Base-by-base conservation (phyloP, 2,888 invertebrate genomes). In the Acleris laterana region DNA sequence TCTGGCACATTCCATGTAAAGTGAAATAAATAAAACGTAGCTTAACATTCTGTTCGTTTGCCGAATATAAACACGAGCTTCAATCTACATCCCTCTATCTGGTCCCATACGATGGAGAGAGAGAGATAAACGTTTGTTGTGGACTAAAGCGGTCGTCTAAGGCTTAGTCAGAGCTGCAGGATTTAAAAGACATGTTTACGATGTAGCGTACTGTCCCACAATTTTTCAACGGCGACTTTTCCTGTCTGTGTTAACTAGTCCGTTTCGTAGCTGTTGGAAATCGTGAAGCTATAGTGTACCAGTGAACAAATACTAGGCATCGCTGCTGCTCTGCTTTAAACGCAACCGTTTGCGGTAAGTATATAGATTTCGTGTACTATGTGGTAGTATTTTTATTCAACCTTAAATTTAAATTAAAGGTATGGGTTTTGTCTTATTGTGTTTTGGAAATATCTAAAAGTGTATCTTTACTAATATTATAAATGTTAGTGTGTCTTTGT, bases 181-280 rank as follows among this genome's bases (percentile, higher is more conserved):
- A 69, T 72, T 72, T 72, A 71, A 73, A 71, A 63, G 72, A 68
- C 69, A 71, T 71, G 73, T 73, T 73, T 73, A 73, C 71, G 73
- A 70, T 63, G 68, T 70, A 60, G 72, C 60, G 63, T 63, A 68
- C 62, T 71, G 72, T 66, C 70, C 70, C 64, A 68, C 71, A 69
- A 73, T 72, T 72, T 72, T 71, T 72, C 71, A 73, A 68, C 49
- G 66, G 58, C 67, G 69, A 71, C 70, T 72, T 70, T 71, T 65
- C 70, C 69, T 69, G 70, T 72, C 70, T 46, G 68, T 69, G 70
- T 71, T 72, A 72, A 72, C 69, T 69, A 70, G 69, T 58, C 49
- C 68, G 52, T 44, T 58, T 63, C 44, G 55, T 42, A 7, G 55
- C 55, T 55, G 61, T 42, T 20, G 48, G 42, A 28, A 59, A 64